Conservation (phyloP, 37 sponge, comb jelly and placozoan genomes). For the Haliclona indistincta region DNA sequence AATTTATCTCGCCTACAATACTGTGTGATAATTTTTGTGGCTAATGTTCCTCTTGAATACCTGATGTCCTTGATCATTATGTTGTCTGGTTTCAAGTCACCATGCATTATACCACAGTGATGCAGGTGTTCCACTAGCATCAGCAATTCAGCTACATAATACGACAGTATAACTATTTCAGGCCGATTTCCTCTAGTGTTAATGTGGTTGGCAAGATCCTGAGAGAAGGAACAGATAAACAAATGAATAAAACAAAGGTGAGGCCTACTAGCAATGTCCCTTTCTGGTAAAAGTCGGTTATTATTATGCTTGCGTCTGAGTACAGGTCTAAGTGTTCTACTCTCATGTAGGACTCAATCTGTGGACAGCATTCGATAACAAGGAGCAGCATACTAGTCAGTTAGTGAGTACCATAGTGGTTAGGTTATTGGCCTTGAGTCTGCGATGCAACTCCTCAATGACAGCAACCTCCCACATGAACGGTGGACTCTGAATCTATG, state of each 20-base stretch:
- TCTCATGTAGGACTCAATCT: not conserved
- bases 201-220: conserved; percentile 30
- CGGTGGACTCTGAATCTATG: conserved; percentile 30
- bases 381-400: too few relatives aligned
- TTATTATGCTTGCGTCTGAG: not conserved
- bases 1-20: too few relatives aligned
- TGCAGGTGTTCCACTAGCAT: conserved; percentile 41
- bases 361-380: too few relatives aligned
- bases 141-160: conserved; percentile 31
- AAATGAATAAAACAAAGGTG: not conserved
- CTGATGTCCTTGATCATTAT: conserved; percentile 35
- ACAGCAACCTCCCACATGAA: conserved; percentile 48
- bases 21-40: too few relatives aligned
- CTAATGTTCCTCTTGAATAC: not conserved
- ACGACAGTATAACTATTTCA: not conserved
- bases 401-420: not conserved
- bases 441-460: conserved; percentile 25
- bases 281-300: not conserved
- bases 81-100: conserved; percentile 55
- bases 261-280: not conserved
- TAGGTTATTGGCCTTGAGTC: conserved; percentile 15
- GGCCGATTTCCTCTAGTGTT: not conserved
- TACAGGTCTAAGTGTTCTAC: not conserved
- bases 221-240: not conserved
- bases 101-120: conserved; percentile 49